Evolutionary conservation across 2,888 invertebrate species (phyloP).

Genomic region (Dyspetes luteomarginatus): DNA sequence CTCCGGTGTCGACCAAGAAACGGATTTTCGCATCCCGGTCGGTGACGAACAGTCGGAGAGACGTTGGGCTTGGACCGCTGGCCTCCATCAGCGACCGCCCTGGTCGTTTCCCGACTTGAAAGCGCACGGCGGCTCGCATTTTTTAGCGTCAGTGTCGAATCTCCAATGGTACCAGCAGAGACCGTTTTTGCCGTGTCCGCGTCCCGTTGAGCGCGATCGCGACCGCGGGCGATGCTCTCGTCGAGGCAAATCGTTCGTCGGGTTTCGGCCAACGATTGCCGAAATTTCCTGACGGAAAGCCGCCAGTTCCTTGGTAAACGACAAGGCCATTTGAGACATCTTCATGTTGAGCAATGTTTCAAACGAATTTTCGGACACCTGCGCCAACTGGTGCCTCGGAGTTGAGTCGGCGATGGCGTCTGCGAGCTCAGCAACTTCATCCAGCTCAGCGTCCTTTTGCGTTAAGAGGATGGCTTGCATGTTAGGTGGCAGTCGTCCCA

Average conservation of each 20-base stretch:
- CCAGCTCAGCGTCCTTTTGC: conserved; percentile 28
- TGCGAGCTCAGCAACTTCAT: conserved; percentile 54
- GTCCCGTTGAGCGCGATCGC: conserved; percentile 14
- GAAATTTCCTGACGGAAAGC: conserved; percentile 10
- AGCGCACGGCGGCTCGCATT: conserved; percentile 45
- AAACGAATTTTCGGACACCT: not conserved
- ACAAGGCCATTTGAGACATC: not conserved
- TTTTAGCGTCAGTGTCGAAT: conserved; percentile 42
- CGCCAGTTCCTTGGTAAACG: not conserved
- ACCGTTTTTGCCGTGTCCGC: not conserved
- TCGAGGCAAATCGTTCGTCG: not conserved
- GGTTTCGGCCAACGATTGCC: not conserved
- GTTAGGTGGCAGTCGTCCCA: not conserved
- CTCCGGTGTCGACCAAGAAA: conserved; percentile 42
- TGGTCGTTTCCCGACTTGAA: conserved; percentile 31
- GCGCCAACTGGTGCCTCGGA: too few species aligned
- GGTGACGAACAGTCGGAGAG: conserved; percentile 35
- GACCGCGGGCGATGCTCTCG: not conserved
- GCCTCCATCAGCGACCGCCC: conserved; percentile 71
- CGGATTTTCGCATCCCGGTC: not conserved
- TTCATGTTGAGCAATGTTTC: not conserved
- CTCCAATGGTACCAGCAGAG: conserved; percentile 50
- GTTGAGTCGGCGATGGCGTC: too few species aligned
- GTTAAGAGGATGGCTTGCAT: conserved; percentile 53
- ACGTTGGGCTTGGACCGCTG: conserved; percentile 42